Conservation (phyloP, 1,140 invertebrate species). For the Melipona quadrifasciata region DNA sequence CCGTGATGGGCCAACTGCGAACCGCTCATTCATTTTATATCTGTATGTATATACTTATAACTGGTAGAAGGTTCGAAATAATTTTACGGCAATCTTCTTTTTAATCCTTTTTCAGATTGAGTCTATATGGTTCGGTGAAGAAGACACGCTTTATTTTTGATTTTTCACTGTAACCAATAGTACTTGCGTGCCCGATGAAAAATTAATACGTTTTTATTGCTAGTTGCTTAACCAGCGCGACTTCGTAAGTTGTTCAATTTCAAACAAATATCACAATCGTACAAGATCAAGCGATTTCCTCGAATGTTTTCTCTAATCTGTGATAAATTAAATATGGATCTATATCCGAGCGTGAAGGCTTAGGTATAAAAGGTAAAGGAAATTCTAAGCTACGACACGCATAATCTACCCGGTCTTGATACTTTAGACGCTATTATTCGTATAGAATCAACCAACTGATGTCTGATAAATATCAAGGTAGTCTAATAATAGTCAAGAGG, state of each 20-base stretch:
- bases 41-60: neutral
- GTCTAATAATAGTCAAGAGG: neutral
- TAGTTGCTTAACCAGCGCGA: neutral
- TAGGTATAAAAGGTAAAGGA: constrained; percentile 61
- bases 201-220: neutral
- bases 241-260: constrained; percentile 28
- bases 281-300: no score
- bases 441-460: fast-evolving
- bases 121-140: neutral
- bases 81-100: neutral
- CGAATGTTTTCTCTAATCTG: constrained; percentile 25
- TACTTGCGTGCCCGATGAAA: neutral
- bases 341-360: constrained; percentile 57
- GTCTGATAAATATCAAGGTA: no score
- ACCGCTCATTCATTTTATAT: neutral
- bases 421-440: neutral
- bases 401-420: constrained; percentile 33
- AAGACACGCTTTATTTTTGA: neutral
- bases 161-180: neutral
- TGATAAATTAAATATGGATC: constrained; percentile 44
- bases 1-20: constrained; percentile 28
- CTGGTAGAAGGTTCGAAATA: neutral
- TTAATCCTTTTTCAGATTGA: neutral
- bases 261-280: neutral
- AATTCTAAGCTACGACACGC: constrained; percentile 58